phyloP scores from a whole-genome alignment of 2,113 vertebrate genomes.

The Coreoperca whiteheadi region DNA sequence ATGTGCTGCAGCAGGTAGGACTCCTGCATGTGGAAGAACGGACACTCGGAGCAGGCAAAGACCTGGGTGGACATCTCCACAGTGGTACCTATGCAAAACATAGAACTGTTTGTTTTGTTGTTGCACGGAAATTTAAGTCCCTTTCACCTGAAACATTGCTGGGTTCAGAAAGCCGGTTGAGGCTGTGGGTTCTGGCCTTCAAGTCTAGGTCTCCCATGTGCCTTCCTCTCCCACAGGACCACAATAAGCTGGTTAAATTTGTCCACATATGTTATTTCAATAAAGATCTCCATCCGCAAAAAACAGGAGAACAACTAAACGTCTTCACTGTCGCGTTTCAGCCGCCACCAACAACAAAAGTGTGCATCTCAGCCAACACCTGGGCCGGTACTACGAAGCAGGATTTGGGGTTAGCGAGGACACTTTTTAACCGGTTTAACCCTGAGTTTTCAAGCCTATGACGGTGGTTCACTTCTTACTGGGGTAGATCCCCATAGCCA shows the following conservation, averaged over 20 bases:
- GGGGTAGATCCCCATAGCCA: no score
- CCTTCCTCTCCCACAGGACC: neutral
- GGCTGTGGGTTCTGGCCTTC: neutral
- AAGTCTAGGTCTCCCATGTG: neutral
- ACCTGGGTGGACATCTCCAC: conserved; percentile 76
- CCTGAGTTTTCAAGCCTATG: no score
- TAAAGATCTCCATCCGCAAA: neutral
- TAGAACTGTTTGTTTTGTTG: neutral
- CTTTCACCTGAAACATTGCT: neutral
- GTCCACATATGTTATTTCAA: no score
- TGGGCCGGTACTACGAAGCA: no score
- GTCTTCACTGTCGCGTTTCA: neutral
- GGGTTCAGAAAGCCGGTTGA: neutral
- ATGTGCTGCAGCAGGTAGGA: conserved; percentile 73
- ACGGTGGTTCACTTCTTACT: no score
- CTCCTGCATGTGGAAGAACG: conserved; percentile 78
- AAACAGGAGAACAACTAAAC: neutral
- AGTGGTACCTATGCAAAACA: conserved; percentile 59
- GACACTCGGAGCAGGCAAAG: conserved; percentile 74
- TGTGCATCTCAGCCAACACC: neutral
- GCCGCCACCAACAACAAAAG: neutral
- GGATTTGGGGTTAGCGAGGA: no score
- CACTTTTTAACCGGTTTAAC: no score
- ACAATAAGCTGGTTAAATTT: neutral
- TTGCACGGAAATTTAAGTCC: neutral